Base-by-base conservation (phyloP, 2,113 vertebrate species). In the Epinephelus fuscoguttatus region DNA sequence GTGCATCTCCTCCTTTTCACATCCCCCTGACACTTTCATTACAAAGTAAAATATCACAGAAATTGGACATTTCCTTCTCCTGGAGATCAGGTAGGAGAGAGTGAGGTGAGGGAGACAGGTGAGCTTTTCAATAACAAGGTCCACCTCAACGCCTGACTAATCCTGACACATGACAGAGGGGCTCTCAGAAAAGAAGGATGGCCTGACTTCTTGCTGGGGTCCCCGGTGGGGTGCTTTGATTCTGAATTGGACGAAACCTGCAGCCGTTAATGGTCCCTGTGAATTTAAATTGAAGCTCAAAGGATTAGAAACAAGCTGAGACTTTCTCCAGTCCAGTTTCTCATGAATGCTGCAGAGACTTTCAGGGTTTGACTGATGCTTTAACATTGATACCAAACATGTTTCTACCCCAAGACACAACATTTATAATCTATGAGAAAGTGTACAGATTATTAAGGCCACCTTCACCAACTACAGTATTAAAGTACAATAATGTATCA, bases 41-140 rank as follows among this genome's bases (percentile, higher is more conserved):
- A 91, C 86, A 90, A 90, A 90, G 89, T 91, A 84, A 93, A 91
- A 93, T 86, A 88, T 90, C 84, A 68, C 21, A 61, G 78, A 84
- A 89, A 90, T 88, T 91, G 85, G 80, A 90, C 61, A 4, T 80
- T 81, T 90, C 71, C 70, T n/a, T 68, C 69, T 76, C 27, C 75
- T 11, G n/a, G 60, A 87, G 74, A 81, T 80, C 86, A 82, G 84
- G 81, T 4, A 25, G 85, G 45, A 2, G 72, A 62, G 84, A 73
- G 57, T 13, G 85, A 71, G 74, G 62, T 14, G 49, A 57, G 61
- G 1, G n/a, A 70, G 90, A 72, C 85, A 63, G 86, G 77, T 53
- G 42, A 72, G 84, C 62, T 87, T 81, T 87, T 81, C 80, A 81
- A 73, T 92, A 90, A 89, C 90, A 88, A 86, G 82, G 66, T 87